phyloP scores from a whole-genome alignment of 2,797 vertebrate species.

The Dendrocincla tyrannina region DNA sequence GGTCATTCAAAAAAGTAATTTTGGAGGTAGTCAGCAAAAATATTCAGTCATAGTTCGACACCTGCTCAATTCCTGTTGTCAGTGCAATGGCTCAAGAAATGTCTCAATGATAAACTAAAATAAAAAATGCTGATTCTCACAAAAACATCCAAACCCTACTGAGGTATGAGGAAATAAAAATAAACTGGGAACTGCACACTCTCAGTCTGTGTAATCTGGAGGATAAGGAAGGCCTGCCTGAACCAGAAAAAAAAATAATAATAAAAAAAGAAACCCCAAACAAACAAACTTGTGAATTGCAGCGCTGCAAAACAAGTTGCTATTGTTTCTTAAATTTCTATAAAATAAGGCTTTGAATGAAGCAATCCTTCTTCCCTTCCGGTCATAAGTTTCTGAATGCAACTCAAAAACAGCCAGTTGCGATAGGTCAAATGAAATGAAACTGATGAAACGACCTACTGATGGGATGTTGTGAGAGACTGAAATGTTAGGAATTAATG shows the following conservation, averaged over 20 bases:
- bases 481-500: background rate
- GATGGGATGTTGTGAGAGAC: background rate
- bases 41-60: background rate
- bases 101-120: background rate
- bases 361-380: background rate
- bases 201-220: background rate
- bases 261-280: too few relatives aligned
- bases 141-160: background rate
- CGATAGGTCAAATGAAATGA: background rate
- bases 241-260: background rate
- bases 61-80: background rate
- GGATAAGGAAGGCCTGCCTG: background rate
- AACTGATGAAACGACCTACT: background rate
- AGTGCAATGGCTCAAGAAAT: background rate
- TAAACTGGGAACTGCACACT: background rate
- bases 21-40: background rate
- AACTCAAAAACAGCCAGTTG: background rate
- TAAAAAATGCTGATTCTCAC: background rate
- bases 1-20: background rate
- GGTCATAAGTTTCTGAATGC: background rate
- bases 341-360: background rate
- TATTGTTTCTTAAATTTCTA: background rate
- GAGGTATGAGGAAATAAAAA: background rate
- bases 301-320: background rate
- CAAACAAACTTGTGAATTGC: background rate